A percentile compares a stretch with the other conserved stretches of the same genome.
Evolutionary conservation across 2,888 invertebrate species (phyloP).

Genomic region (Orchesella flavescens): DNA sequence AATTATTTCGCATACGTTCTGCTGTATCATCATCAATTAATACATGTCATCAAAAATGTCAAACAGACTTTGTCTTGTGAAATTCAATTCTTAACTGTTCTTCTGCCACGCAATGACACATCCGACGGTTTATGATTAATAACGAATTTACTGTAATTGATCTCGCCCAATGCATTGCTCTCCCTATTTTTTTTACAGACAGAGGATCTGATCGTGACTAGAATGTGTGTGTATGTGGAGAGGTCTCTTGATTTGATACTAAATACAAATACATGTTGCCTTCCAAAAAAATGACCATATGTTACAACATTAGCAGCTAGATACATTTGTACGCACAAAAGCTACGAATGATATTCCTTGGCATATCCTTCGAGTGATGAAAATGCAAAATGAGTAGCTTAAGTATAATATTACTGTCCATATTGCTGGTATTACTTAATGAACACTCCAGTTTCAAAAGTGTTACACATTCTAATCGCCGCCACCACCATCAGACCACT

Average conservation of each 20-base stretch:
- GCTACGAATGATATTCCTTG: too few species aligned
- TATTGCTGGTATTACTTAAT: too few species aligned
- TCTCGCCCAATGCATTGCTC: neutral
- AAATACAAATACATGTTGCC: neutral
- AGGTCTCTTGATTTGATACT: neutral
- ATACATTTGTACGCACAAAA: too few species aligned
- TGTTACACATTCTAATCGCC: neutral
- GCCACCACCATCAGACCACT: slow-evolving; percentile 1
- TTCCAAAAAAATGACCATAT: too few species aligned
- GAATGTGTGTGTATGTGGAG: too few species aligned
- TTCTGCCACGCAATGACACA: slow-evolving; percentile 30
- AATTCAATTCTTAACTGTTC: slow-evolving; percentile 24
- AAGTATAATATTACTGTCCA: too few species aligned
- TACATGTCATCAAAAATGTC: slow-evolving; percentile 44
- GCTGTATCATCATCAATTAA: slow-evolving; percentile 52
- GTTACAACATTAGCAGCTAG: too few species aligned
- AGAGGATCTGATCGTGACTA: neutral
- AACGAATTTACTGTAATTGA: slow-evolving; percentile 32
- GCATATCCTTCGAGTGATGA: too few species aligned
- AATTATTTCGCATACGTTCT: slow-evolving; percentile 36
- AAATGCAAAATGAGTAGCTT: too few species aligned
- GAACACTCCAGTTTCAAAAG: slow-evolving; percentile 14
- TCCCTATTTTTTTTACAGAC: too few species aligned
- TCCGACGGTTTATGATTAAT: slow-evolving; percentile 55
- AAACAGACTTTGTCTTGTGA: slow-evolving; percentile 21